Evolutionary conservation across 2,888 invertebrate species (phyloP).

Genomic region (Cantharis flavilabris): DNA sequence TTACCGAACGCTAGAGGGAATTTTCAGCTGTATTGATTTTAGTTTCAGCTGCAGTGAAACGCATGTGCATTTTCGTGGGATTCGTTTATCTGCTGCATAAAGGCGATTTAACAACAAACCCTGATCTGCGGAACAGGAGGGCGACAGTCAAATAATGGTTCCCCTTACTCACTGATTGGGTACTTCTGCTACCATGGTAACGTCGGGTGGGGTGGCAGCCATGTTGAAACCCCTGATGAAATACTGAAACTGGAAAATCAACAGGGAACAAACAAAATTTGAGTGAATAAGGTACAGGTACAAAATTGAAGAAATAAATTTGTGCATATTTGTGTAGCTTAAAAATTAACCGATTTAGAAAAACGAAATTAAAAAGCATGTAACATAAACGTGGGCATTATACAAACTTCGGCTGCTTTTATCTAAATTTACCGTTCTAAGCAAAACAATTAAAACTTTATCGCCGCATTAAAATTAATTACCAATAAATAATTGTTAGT

Average conservation of each 20-base stretch:
- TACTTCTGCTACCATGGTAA: slow-evolving; percentile 51
- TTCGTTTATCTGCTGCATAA: slow-evolving; percentile 17
- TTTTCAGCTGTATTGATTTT: slow-evolving; percentile 37
- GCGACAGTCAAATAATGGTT: slow-evolving; percentile 41
- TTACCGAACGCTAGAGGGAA: neutral
- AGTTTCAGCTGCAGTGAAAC: slow-evolving; percentile 36
- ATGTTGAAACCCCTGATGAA: slow-evolving; percentile 45
- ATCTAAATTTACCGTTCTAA: neutral
- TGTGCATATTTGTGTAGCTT: neutral
- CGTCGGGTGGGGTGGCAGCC: slow-evolving; percentile 54
- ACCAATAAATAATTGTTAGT: neutral
- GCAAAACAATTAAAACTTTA: neutral
- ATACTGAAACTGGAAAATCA: slow-evolving; percentile 16
- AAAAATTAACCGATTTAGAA: neutral
- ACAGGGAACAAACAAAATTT: neutral
- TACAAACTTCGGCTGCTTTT: neutral
- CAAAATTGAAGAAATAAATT: neutral
- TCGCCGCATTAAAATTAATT: neutral
- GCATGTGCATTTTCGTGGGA: slow-evolving; percentile 39
- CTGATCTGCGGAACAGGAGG: slow-evolving; percentile 29
- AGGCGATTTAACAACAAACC: slow-evolving; percentile 18
- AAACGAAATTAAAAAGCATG: neutral
- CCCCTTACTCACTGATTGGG: slow-evolving; percentile 48
- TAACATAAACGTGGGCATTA: neutral
- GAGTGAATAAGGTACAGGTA: neutral